These are phyloP conservation scores for Sarcophaga caerulescens DNA, from an alignment of 2,888 invertebrate species.

Conservation along the genomic window DNA sequence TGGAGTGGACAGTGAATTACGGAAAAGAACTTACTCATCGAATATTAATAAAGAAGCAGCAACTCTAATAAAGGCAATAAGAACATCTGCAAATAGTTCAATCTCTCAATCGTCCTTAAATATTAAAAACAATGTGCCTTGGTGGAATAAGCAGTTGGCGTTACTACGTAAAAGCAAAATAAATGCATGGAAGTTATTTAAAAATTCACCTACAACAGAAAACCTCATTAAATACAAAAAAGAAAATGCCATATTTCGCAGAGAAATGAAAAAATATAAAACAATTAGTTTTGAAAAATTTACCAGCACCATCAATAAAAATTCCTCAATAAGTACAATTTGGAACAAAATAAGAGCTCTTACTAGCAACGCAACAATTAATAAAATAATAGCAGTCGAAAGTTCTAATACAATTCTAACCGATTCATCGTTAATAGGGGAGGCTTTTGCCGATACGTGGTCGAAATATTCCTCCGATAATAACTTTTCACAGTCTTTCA, in stretches of 20 bases:
- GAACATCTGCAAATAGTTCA: not conserved
- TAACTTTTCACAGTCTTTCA: conserved; percentile 6
- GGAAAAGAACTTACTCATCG: not conserved
- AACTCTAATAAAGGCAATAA: not conserved
- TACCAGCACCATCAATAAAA: no score
- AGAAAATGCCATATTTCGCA: conserved; percentile 22
- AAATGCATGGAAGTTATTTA: conserved; percentile 19
- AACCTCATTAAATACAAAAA: conserved; percentile 31
- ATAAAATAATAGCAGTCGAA: conserved; percentile 19
- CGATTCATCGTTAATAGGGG: not conserved
- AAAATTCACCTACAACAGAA: conserved; percentile 1
- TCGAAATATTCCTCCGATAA: conserved; percentile 18
- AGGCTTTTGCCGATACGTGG: conserved; percentile 7
- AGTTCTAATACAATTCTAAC: not conserved
- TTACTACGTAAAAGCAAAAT: not conserved
- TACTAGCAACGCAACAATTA: not conserved
- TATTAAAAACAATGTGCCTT: not conserved
- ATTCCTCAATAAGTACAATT: no score
- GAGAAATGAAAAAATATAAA: conserved; percentile 30
- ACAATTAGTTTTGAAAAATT: not conserved
- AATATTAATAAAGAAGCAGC: conserved; percentile 20
- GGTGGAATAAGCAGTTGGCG: conserved; percentile 11
- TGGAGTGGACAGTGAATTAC: not conserved
- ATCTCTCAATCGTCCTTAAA: conserved; percentile 6
- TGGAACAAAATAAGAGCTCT: no score